Base-by-base conservation (phyloP, 1,140 invertebrate species). In the Drosophila aff. region DNA sequence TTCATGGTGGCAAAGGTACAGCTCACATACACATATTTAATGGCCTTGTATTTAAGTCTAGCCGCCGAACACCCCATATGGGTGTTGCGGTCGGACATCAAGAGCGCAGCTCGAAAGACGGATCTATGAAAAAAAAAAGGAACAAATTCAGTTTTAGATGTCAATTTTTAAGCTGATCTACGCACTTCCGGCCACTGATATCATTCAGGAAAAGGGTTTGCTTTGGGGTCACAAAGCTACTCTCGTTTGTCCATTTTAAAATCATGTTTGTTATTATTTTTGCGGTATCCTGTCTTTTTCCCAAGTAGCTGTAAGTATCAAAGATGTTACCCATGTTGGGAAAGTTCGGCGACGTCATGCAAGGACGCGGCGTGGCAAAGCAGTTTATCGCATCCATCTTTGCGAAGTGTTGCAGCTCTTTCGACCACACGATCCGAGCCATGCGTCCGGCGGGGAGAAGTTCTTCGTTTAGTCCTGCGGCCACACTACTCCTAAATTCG, bases 281-380 rank as follows among this genome's bases (percentile, higher is more conserved):
- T 23, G 6, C 4, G 33, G 13, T 23, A 21, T 38, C 15, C 18
- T 23, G 52, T 4, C 10, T 21, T 10, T 8, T 55, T 0, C 52
- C 18, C 18, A 16, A 1, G 8, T 21, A 38, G 15, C 33, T 36
- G 13, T 10, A 21, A 4, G 13, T 23, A 16, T 55, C 52, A 38
- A 38, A 55, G 33, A 55, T 55, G 8, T 21, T 55, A 13, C 52
- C 52, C 31, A 55, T 55, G 33, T 55, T 55, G 33, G 52, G 52
- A 55, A 23, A 55, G 18, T 55, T 38, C 8, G 52, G 52, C 8
- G 52, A 55, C 6, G 52, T 55, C 52, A 55, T 55, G 18, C 52
- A 55, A 15, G 52, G 52, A 38, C 52, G 52, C 18, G 28, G 31
- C 18, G 2, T 23, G 13, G 18, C 15, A 4, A 23, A 2, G 18